Evolutionary conservation across 1,140 invertebrate genomes (phyloP), one percentile per base, ranked within the genome.

Genomic region (Meloidogyne floridensis): DNA sequence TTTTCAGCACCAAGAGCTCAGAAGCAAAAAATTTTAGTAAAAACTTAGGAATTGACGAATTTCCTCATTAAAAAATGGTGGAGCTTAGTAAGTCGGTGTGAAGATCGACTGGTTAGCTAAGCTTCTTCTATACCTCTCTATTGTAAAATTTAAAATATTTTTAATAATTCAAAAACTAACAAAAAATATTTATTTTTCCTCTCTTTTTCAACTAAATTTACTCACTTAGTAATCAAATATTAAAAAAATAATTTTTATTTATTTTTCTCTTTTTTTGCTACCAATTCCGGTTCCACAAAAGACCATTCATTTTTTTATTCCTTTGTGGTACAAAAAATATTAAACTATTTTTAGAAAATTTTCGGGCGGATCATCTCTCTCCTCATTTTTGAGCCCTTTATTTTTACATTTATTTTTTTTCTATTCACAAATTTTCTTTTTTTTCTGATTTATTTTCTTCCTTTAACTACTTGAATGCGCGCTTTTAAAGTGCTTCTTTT

Each of bases 281-380:
- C 56, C 56, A 59, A 59, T 59, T 59, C 56, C 56, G 4, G 56
- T 59, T 59, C 56, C 56, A 59, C 56, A 65, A 65, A 65, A 65
- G 59, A 65, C 59, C n/a, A 65, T n/a, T 65, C n/a, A 18, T 65
- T n/a, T 65, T 32, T n/a, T 65, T 65, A 65, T 65, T 65, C 59
- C 15, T 65, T 65, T 65, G 59, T 65, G 15, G 15, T 65, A 65
- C 59, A 65, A 65, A 65, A 65, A 65, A 65, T 65, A n/a, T n/a
- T n/a, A 65, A 65, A 65, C 59, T 65, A 65, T 65, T 65, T 32
- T 65, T 65, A 7, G 59, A 15, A n/a, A 65, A 65, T n/a, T n/a
- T 65, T 65, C 59, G 59, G 59, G 59, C 15, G n/a, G 59, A n/a
- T 65, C 59, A 65, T 65, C 59, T n/a, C 59, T 65, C n/a, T 65